These are phyloP conservation scores for Mormyrus lacerda DNA, from an alignment of 2,113 vertebrate genomes.

Conservation along the genomic window DNA sequence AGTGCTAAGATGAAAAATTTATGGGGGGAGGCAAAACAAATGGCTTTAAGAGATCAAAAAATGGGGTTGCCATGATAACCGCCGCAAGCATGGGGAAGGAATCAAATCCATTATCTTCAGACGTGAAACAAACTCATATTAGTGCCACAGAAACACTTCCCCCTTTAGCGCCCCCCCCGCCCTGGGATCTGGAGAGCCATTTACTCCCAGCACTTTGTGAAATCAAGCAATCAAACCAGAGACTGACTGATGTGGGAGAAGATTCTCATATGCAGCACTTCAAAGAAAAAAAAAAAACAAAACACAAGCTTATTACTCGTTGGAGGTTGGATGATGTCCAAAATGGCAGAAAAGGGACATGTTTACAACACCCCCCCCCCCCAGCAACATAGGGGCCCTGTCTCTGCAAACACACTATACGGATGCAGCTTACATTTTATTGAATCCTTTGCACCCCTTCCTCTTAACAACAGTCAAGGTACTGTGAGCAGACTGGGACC, in stretches of 20 bases:
- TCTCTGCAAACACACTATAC: not conserved
- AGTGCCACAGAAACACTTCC: constrained; percentile 11
- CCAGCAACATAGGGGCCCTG: not conserved
- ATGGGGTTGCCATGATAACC: not conserved
- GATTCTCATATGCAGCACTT: constrained; percentile 32
- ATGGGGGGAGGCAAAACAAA: not conserved
- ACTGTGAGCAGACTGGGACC: not conserved
- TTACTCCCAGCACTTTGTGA: constrained; percentile 30
- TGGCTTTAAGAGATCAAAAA: not conserved
- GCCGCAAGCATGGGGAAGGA: not conserved
- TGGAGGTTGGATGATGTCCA: not conserved
- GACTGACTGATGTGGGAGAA: constrained; percentile 31
- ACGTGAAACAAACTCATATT: constrained; percentile 8
- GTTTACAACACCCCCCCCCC: not conserved
- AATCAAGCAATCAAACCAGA: constrained; percentile 38
- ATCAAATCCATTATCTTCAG: constrained; percentile 10
- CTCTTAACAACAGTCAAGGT: not conserved
- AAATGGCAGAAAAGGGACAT: not conserved
- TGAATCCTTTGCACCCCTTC: not conserved
- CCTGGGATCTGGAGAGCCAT: constrained; percentile 20
- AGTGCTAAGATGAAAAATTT: not conserved
- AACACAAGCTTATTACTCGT: not conserved
- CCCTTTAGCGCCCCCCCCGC: not conserved
- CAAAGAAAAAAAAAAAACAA: constrained; percentile 26
- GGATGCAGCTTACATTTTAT: not conserved